phyloP scores from a whole-genome alignment of 2,888 invertebrate genomes.

The Tridacna crocea region DNA sequence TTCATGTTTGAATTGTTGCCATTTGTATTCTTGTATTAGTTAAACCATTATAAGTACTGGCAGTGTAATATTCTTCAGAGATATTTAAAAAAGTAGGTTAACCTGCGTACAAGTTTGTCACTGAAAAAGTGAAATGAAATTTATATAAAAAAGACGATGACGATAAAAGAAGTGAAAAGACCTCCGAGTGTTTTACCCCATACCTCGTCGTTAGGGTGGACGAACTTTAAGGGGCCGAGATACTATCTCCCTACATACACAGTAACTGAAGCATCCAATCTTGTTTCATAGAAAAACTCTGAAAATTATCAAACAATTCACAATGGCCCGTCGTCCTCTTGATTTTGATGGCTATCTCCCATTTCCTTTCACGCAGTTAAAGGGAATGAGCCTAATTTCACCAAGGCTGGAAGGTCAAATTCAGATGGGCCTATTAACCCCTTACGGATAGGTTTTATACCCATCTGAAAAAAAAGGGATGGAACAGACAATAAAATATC shows the following conservation, averaged over 20 bases:
- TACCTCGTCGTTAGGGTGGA: conserved; percentile 57
- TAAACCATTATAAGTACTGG: too few relatives aligned
- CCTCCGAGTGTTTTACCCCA: conserved; percentile 47
- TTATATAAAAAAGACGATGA: too few relatives aligned
- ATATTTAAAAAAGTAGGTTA: too few relatives aligned
- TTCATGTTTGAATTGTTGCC: too few relatives aligned
- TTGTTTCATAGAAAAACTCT: conserved; percentile 56
- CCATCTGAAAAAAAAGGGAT: too few relatives aligned
- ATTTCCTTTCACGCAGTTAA: conserved; percentile 60
- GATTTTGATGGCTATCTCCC: conserved; percentile 56
- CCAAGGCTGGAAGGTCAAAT: conserved; percentile 56
- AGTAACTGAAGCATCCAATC: conserved; percentile 63
- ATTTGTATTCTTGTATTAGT: too few relatives aligned
- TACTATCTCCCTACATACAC: conserved; percentile 61
- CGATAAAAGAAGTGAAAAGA: background rate
- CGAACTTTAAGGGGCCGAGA: conserved; percentile 46
- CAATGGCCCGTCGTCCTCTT: conserved; percentile 53
- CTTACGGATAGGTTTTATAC: conserved; percentile 32
- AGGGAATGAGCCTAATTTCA: conserved; percentile 58
- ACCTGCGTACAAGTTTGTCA: too few relatives aligned
- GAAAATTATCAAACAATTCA: conserved; percentile 64
- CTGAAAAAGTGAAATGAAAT: too few relatives aligned
- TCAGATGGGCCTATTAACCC: conserved; percentile 41
- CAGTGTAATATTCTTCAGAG: too few relatives aligned
- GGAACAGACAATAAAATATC: too few relatives aligned